These are phyloP conservation scores for Gymnodraco acuticeps DNA, from an alignment of 2,797 vertebrate genomes.

Conservation along the genomic window DNA sequence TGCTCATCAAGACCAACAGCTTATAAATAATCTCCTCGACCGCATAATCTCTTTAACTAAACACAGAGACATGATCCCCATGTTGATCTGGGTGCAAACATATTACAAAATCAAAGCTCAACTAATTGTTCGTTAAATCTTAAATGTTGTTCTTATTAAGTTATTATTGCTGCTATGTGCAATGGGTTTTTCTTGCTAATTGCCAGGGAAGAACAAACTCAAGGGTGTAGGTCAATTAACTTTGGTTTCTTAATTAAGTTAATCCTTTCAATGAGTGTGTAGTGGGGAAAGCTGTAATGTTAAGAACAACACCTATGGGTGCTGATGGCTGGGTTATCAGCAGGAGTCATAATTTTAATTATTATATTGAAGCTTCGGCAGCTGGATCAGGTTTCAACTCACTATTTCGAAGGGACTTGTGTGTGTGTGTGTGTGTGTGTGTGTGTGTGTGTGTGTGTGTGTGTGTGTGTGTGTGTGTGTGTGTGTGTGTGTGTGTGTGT, in stretches of 20 bases:
- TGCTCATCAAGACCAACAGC: conserved; percentile 53
- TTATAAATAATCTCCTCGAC: conserved; percentile 66
- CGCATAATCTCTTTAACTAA: conserved; percentile 48
- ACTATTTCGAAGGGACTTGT: conserved; percentile 84
- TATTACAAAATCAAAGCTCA: neutral
- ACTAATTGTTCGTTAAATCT: neutral
- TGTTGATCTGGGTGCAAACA: neutral
- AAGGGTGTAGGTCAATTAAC: neutral
- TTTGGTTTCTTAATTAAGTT: no score
- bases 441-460: conserved; percentile 66
- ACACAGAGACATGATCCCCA: conserved; percentile 22
- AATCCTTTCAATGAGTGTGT: neutral
- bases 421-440: conserved; percentile 64
- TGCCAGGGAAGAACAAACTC: neutral
- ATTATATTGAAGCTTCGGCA: conserved; percentile 58
- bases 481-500: conserved; percentile 72
- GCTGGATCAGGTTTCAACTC: conserved; percentile 58
- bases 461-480: conserved; percentile 71
- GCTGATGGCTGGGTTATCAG: conserved; percentile 30
- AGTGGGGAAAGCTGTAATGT: neutral
- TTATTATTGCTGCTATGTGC: no score
- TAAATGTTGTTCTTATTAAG: neutral
- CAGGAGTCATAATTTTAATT: conserved; percentile 61
- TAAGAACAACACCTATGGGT: conserved; percentile 15
- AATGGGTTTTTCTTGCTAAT: neutral